Evolutionary conservation across 2,888 invertebrate species (phyloP), one percentile per base, ranked within the genome.

Genomic region (Hemithea aestivaria): DNA sequence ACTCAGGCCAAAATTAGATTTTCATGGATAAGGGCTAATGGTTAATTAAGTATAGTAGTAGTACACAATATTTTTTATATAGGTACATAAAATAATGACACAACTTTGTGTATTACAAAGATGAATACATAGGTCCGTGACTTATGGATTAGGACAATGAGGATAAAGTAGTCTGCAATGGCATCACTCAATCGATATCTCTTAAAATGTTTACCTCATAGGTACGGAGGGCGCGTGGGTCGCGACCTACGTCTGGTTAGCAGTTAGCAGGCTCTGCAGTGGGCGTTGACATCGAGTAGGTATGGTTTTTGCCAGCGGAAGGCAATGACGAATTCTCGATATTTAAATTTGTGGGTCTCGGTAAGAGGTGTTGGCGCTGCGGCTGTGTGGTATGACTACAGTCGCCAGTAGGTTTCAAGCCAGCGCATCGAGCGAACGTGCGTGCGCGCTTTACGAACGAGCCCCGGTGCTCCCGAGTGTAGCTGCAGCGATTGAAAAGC

Each of bases 271-370:
- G 51, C 54, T 45, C 56, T 65, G 64, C 63, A 47, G 84, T 84
- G 77, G 85, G 85, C 78, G 84, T 78, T 67, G 74, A 76, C 74
- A 73, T 73, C 73, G 68, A 78, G 73, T 74, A 68, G 64, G 71
- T 77, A 73, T 57, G 69, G 67, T 76, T 81, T 81, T 79, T 79
- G 73, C 73, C 66, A 71, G 70, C 66, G 63, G 75, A 75, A 79
- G 73, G 76, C 77, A 73, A 75, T 76, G 79, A 70, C 73, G 70
- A 72, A 76, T 76, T 74, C 73, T 66, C 69, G 63, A 70, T 81
- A 77, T 78, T 76, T 57, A 74, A 72, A 77, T 78, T 69, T 72
- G 57, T 53, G 9, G 26, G 28, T 40, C 46, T 47, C 41, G 39
- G 48, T 45, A 45, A 49, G 58, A 47, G 53, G 33, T 37, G 40